These are phyloP conservation scores for Drosophila longiperda DNA, from an alignment of 2,888 invertebrate genomes.

Conservation along the genomic window DNA sequence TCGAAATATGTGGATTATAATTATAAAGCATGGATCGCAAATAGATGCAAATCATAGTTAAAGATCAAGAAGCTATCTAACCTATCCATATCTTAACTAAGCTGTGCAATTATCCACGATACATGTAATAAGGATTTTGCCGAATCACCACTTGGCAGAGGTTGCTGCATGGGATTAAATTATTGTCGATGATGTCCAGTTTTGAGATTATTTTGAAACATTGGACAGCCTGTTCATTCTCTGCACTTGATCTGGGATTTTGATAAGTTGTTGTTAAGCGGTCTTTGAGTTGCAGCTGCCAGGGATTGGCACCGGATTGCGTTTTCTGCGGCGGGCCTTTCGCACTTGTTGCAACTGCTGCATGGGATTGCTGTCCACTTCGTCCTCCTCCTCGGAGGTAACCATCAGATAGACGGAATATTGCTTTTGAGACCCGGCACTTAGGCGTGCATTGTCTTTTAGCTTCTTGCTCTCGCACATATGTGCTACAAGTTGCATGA, in stretches of 20 bases:
- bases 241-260: background rate
- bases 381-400: conserved; percentile 54
- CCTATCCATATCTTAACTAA: conserved; percentile 1
- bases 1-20: background rate
- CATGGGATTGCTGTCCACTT: background rate
- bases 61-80: background rate
- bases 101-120: conserved; percentile 7
- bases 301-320: background rate
- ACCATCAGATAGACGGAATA: conserved; percentile 57
- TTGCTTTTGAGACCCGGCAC: conserved; percentile 36
- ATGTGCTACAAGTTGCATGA: conserved; percentile 49
- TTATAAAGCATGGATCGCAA: conserved; percentile 1
- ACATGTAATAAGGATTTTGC: background rate
- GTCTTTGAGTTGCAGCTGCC: conserved; percentile 27
- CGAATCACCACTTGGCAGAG: background rate
- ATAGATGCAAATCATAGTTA: conserved; percentile 22
- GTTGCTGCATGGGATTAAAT: background rate
- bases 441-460: conserved; percentile 14
- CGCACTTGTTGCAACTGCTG: background rate
- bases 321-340: background rate
- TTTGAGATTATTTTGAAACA: background rate
- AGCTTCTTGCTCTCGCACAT: conserved; percentile 37
- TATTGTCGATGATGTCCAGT: background rate
- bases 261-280: conserved; percentile 48
- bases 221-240: background rate